Evolutionary conservation across 2,888 invertebrate genomes (phyloP), one percentile per base, ranked within the genome.

Genomic region (Leuctra nigra): DNA sequence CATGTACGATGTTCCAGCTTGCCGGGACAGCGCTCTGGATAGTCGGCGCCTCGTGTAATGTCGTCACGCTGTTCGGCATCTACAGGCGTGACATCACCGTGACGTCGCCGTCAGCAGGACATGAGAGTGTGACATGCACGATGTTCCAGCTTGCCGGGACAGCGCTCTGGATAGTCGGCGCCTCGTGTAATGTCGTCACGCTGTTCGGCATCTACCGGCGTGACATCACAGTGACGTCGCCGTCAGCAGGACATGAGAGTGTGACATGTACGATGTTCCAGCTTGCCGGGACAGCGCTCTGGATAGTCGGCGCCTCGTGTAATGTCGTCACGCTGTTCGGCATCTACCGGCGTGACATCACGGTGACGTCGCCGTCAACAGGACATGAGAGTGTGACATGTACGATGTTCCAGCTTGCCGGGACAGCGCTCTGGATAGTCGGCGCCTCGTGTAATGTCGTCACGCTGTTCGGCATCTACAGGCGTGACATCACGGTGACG

Each of bases 171-270:
- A 63, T 64, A 1, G 16, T 72, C 3, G 72, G 72, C 36, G 69
- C n/a, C n/a, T n/a, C n/a, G n/a, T 67, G 75, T 56, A 75, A 73
- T 60, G 55, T 75, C 23, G 63, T 67, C 54, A 70, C 74, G 35
- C 67, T 77, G 16, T 76, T 76, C 61, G 72, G 73, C 1, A 58
- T 74, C 1, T 69, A 66, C 35, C 67, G 33, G 6, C 69, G 74
- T 24, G 70, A 75, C 56, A 65, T 80, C 60, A 70, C 77, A 0
- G n/a, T n/a, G n/a, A n/a, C n/a, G n/a, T n/a, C n/a, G n/a, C n/a
- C n/a, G n/a, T n/a, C n/a, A n/a, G n/a, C n/a, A n/a, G n/a, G n/a
- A n/a, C n/a, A n/a, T n/a, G n/a, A n/a, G n/a, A n/a, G n/a, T n/a
- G n/a, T n/a, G n/a, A n/a, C n/a, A n/a, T n/a, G n/a, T n/a, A n/a